A percentile compares a stretch with the other conserved stretches of the same genome.
These are phyloP conservation scores for Cyaniris semiargus DNA, from an alignment of 2,888 invertebrate species.

Conservation along the genomic window DNA sequence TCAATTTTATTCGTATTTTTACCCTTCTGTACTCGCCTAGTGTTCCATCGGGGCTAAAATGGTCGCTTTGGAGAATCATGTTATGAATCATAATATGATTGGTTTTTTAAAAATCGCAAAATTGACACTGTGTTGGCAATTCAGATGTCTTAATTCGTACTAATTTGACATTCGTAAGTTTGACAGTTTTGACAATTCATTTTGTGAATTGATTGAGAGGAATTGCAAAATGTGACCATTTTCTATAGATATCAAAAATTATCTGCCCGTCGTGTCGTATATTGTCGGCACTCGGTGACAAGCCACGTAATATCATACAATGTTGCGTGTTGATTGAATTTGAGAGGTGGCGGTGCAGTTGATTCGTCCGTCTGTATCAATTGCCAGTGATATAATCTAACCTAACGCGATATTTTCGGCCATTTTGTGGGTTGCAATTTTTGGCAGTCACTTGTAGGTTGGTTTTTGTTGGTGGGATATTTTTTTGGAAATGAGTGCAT, in stretches of 20 bases:
- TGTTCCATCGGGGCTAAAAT: too few relatives aligned
- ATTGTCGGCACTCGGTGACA: conserved; percentile 7
- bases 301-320: conserved; percentile 16
- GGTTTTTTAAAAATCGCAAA: too few relatives aligned
- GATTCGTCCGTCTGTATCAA: not conserved
- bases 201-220: too few relatives aligned
- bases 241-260: conserved; percentile 1
- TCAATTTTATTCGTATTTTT: not conserved
- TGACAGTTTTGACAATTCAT: too few relatives aligned
- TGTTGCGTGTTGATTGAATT: conserved; percentile 23
- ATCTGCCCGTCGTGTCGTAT: not conserved
- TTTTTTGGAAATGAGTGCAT: too few relatives aligned
- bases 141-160: too few relatives aligned
- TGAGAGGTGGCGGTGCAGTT: conserved; percentile 9
- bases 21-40: not conserved
- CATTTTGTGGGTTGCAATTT: not conserved
- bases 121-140: too few relatives aligned
- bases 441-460: not conserved
- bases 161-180: too few relatives aligned
- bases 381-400: not conserved
- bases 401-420: not conserved
- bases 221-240: too few relatives aligned
- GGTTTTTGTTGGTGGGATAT: too few relatives aligned
- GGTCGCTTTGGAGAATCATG: too few relatives aligned
- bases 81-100: too few relatives aligned